Evolutionary conservation across 1,140 invertebrate species (phyloP).

Genomic region (Panagrolaimus sp.): DNA sequence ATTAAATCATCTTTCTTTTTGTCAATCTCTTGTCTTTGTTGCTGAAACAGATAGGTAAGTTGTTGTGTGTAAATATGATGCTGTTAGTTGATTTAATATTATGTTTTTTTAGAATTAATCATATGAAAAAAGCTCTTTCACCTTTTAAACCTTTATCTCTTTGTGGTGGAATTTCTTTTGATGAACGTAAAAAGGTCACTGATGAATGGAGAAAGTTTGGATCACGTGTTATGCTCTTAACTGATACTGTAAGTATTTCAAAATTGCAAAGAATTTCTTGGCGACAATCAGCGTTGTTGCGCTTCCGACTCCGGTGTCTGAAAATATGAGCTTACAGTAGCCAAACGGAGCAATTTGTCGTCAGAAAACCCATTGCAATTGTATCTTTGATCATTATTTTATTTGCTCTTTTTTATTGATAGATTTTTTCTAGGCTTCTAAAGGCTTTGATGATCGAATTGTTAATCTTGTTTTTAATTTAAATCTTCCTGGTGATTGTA

Average conservation of each 20-base stretch:
- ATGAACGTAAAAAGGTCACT: conserved; percentile 70
- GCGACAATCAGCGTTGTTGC: too few relatives aligned
- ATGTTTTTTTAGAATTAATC: too few relatives aligned
- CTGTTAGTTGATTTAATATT: too few relatives aligned
- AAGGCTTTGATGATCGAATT: conserved; percentile 82
- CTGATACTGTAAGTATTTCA: conserved; percentile 65
- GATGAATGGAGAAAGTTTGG: conserved; percentile 70
- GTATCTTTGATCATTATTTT: too few relatives aligned
- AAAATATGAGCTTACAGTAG: too few relatives aligned
- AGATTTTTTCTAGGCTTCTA: conserved; percentile 60
- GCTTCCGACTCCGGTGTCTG: too few relatives aligned
- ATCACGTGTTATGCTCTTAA: conserved; percentile 77
- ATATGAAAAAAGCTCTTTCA: too few relatives aligned
- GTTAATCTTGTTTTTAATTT: conserved; percentile 88
- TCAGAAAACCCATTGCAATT: too few relatives aligned
- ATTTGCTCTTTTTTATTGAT: background rate
- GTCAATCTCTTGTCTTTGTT: background rate
- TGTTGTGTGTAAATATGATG: too few relatives aligned
- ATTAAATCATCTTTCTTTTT: background rate
- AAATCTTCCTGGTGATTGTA: conserved; percentile 73
- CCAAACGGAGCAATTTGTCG: too few relatives aligned
- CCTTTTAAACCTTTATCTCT: too few relatives aligned
- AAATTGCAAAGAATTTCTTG: too few relatives aligned
- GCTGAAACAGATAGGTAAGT: background rate
- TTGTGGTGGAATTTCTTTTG: conserved; percentile 73